Evolutionary conservation across 2,888 invertebrate species (phyloP).

Genomic region (Embidobia sp.): DNA sequence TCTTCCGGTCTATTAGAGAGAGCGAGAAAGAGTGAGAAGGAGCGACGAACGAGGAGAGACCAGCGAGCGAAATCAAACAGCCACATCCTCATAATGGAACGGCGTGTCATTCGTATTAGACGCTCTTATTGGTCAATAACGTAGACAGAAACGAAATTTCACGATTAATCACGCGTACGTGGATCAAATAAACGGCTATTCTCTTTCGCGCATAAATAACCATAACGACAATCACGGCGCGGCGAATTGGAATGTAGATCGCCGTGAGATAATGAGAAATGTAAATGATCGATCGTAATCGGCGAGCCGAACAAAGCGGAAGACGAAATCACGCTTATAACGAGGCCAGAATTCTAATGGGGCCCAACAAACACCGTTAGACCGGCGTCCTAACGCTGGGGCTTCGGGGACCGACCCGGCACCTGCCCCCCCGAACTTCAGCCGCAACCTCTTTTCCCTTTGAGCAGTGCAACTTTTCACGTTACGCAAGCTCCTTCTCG

Average conservation of each 20-base stretch:
- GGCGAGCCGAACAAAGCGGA: slow-evolving; percentile 66
- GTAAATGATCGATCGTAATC: slow-evolving; percentile 57
- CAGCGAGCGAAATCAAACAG: slow-evolving; percentile 77
- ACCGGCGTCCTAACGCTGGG: too few species aligned
- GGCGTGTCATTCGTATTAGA: slow-evolving; percentile 79
- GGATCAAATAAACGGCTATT: neutral
- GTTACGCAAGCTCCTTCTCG: slow-evolving; percentile 19
- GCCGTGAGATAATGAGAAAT: slow-evolving; percentile 41
- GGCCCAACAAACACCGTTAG: slow-evolving; percentile 72
- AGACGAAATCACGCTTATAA: slow-evolving; percentile 72
- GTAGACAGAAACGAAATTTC: slow-evolving; percentile 31
- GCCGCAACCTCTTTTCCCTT: too few species aligned
- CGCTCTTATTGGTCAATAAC: slow-evolving; percentile 73
- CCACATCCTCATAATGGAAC: slow-evolving; percentile 81
- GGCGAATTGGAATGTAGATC: slow-evolving; percentile 48
- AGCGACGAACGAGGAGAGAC: slow-evolving; percentile 36
- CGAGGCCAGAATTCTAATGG: slow-evolving; percentile 73
- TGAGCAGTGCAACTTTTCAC: neutral
- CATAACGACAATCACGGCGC: neutral
- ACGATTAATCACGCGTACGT: slow-evolving; percentile 28
- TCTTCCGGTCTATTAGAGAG: slow-evolving; percentile 76
- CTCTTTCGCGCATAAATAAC: slow-evolving; percentile 6
- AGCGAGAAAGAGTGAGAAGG: slow-evolving; percentile 53
- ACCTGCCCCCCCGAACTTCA: slow-evolving; percentile 3
- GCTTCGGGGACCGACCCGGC: too few species aligned